Evolutionary conservation across 2,888 invertebrate species (phyloP).

Genomic region (Coelinius sp.): DNA sequence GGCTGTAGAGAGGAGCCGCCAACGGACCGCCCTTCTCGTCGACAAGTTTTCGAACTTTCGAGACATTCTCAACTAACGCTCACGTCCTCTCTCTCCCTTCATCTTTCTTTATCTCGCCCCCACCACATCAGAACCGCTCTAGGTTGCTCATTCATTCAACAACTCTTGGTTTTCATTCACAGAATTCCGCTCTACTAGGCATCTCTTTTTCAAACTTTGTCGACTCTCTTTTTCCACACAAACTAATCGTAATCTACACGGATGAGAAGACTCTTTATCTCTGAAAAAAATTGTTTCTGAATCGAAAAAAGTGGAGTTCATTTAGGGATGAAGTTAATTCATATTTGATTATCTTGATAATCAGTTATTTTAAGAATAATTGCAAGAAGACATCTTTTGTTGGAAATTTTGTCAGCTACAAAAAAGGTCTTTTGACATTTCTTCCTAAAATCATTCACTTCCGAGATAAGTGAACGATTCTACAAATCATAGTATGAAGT

Average conservation of each 20-base stretch:
- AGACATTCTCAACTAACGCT: slow-evolving; percentile 33
- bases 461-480: no score
- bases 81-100: slow-evolving; percentile 18
- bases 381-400: no score
- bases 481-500: no score
- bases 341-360: no score
- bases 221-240: not conserved
- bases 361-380: no score
- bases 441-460: no score
- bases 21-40: slow-evolving; percentile 28
- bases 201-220: slow-evolving; percentile 2
- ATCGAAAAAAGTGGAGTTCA: no score
- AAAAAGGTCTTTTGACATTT: no score
- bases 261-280: not conserved
- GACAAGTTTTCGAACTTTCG: slow-evolving; percentile 40
- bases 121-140: not conserved
- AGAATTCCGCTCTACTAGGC: slow-evolving; percentile 21
- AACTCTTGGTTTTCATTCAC: slow-evolving; percentile 32
- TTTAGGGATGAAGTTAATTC: no score
- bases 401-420: no score
- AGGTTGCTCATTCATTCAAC: slow-evolving; percentile 31
- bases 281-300: no score
- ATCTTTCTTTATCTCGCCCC: no score
- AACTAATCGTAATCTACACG: not conserved
- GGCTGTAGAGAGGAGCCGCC: slow-evolving; percentile 19